Conservation (phyloP, 2,888 invertebrate species). For the Amphipyra berbera region DNA sequence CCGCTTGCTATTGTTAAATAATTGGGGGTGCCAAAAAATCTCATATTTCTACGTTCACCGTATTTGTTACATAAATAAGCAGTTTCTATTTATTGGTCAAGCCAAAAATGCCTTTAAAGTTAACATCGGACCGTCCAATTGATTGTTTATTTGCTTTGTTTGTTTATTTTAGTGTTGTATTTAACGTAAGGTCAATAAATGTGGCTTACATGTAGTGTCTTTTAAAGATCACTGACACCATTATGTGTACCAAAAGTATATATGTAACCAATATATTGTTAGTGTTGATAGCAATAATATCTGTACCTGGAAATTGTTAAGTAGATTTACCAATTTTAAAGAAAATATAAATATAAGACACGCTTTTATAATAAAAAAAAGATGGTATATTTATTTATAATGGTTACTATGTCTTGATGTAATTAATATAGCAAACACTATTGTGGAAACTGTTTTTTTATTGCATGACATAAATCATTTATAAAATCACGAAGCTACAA, state of each 20-base stretch:
- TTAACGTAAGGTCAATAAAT: slow-evolving; percentile 42
- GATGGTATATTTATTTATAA: slow-evolving; percentile 21
- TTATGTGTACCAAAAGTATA: slow-evolving; percentile 47
- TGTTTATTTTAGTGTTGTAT: slow-evolving; percentile 52
- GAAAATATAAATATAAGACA: slow-evolving; percentile 33
- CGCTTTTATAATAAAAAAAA: slow-evolving; percentile 29
- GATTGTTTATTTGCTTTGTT: slow-evolving; percentile 74
- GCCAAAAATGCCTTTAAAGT: slow-evolving; percentile 62
- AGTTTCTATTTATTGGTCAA: slow-evolving; percentile 38
- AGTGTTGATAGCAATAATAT: slow-evolving; percentile 41
- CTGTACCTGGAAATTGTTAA: slow-evolving; percentile 52
- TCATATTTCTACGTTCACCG: slow-evolving; percentile 14
- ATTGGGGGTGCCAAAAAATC: slow-evolving; percentile 51
- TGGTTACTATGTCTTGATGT: slow-evolving; percentile 18
- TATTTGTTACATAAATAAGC: slow-evolving; percentile 16
- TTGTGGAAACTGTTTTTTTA: slow-evolving; percentile 27
- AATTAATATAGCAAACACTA: slow-evolving; percentile 28
- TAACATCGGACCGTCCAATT: slow-evolving; percentile 72
- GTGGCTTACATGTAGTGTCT: slow-evolving; percentile 26
- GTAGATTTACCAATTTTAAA: slow-evolving; percentile 45
- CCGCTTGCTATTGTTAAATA: slow-evolving; percentile 49
- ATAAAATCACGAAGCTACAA: slow-evolving; percentile 28
- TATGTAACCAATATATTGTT: slow-evolving; percentile 45
- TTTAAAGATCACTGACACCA: slow-evolving; percentile 36
- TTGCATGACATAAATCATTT: slow-evolving; percentile 6